Conservation (phyloP, 1,140 invertebrate genomes). For the Agraylea sexmaculata region DNA sequence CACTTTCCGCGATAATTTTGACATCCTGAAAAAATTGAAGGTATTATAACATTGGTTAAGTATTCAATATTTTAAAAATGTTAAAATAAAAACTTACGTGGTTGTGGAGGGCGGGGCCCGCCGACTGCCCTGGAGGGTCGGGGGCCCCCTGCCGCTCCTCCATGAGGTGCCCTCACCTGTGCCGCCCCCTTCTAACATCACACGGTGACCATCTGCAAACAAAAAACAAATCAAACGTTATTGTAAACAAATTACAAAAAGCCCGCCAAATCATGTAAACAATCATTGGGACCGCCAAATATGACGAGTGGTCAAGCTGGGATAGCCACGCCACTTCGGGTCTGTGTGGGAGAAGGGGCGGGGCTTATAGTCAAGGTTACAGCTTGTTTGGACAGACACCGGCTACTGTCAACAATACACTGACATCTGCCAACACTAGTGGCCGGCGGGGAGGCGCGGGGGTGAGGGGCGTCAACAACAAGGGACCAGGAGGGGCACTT, state of each 20-base stretch:
- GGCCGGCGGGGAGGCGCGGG: too few species aligned
- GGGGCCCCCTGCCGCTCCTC: slow-evolving; percentile 21
- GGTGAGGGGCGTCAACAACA: too few species aligned
- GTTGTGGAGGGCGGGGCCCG: neutral
- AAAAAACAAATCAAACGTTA: slow-evolving; percentile 7
- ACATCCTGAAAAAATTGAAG: too few species aligned
- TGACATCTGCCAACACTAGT: too few species aligned
- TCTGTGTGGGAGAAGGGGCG: slow-evolving; percentile 25
- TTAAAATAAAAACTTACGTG: slow-evolving; percentile 2
- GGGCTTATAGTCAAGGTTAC: slow-evolving; percentile 30
- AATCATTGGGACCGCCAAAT: slow-evolving; percentile 14
- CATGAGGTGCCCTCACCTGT: too few species aligned
- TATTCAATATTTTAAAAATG: too few species aligned
- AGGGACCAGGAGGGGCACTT: neutral
- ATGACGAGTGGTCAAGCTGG: slow-evolving; percentile 30
- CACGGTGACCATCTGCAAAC: slow-evolving; percentile 21
- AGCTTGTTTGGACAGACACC: slow-evolving; percentile 23
- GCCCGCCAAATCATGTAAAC: too few species aligned
- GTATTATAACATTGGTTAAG: too few species aligned
- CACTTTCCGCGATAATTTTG: too few species aligned
- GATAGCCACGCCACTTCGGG: slow-evolving; percentile 14
- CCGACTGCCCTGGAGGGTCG: too few species aligned
- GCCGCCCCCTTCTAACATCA: too few species aligned
- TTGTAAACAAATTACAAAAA: slow-evolving; percentile 3
- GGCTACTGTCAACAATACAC: neutral